Evolutionary conservation across 2,797 vertebrate genomes (phyloP), one percentile per base, ranked within the genome.

Genomic region (Karalla daura): DNA sequence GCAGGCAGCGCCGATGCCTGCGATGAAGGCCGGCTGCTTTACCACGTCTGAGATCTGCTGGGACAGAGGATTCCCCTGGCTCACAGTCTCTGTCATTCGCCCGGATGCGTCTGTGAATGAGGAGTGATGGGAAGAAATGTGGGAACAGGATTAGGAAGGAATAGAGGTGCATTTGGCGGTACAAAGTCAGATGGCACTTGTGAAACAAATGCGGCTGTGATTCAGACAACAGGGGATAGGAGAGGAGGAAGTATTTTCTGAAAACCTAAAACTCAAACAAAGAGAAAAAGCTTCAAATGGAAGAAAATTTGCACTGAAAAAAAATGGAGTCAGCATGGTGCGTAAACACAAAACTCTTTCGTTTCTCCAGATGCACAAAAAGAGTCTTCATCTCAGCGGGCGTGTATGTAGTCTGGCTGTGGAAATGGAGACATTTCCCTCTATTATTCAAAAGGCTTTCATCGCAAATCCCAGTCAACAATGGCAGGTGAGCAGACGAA

Each of bases 1-100:
- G 49, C 97, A 99, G 7, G 97, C 97, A 0, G 97, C 97, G 2
- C 98, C 98, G 1, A 99, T 98, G n/a, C 98, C 98, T 0, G 96
- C 98, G 36, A 99, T 99, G 53, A 99, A 99, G 0, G 98, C 98
- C 0, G 98, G 98, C 85, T 99, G 97, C 81, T 96, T 97, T 35
- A 99, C 97, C 32, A 99, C 98, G 0, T 99, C 97, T 0, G 97
- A 98, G 83, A 99, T 99, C 93, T 99, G 97, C 93, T 97, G 96
- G 44, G 97, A 96, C 14, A 99, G 92, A 12, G 93, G 92, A 84
- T 93, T 92, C 60, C 92, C 88, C 1, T 59, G 50, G 65, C 75
- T 51, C 63, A 67, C 43, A 0, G 55, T 62, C 37, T 87, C 88
- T 0, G 90, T 86, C 75, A 95, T 91, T 2, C 88, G 86, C 3